Evolutionary conservation across 2,888 invertebrate genomes (phyloP).

Genomic region (Neocrepidodera transversa): DNA sequence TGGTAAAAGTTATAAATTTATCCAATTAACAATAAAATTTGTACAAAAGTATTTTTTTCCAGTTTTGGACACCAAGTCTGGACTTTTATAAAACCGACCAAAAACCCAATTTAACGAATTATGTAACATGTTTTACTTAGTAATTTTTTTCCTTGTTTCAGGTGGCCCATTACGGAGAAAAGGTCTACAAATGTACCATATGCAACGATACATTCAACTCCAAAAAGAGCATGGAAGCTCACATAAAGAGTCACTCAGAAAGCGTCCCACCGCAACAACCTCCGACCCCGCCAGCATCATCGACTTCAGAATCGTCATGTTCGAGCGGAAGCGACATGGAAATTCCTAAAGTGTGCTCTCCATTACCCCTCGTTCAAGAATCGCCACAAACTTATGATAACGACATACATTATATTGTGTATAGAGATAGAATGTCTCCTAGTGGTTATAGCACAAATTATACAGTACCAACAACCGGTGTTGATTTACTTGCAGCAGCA

Average conservation of each 20-base stretch:
- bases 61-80: too few relatives aligned
- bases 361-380: conserved; percentile 44
- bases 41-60: too few relatives aligned
- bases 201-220: conserved; percentile 91
- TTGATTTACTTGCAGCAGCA: conserved; percentile 59
- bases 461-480: conserved; percentile 50
- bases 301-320: conserved; percentile 43
- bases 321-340: conserved; percentile 62
- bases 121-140: too few relatives aligned
- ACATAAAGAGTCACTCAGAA: conserved; percentile 81
- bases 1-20: too few relatives aligned
- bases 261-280: conserved; percentile 63
- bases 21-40: too few relatives aligned
- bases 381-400: conserved; percentile 51
- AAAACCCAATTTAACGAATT: not conserved
- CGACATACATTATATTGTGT: conserved; percentile 51
- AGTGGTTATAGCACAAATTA: conserved; percentile 43
- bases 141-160: conserved; percentile 39
- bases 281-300: conserved; percentile 49
- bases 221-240: conserved; percentile 89
- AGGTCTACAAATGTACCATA: conserved; percentile 90
- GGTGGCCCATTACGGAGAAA: conserved; percentile 90
- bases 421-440: conserved; percentile 49
- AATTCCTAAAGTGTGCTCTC: conserved; percentile 53
- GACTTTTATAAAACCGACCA: too few relatives aligned